phyloP scores from a whole-genome alignment of 2,113 vertebrate genomes.

The Eurystomus gularis region DNA sequence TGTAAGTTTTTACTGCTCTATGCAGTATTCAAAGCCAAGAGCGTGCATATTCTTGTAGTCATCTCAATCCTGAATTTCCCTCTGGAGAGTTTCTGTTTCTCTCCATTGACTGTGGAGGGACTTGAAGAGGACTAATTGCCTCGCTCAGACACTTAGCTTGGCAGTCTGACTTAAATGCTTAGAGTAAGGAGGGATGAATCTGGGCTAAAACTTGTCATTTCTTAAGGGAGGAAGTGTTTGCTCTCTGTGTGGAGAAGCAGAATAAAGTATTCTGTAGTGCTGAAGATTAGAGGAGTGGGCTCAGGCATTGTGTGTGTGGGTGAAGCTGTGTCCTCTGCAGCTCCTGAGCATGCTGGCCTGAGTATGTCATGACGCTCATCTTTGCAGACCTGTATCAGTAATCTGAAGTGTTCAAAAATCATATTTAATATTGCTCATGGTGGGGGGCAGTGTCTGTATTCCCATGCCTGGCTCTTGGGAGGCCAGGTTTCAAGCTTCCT shows the following conservation, averaged over 20 bases:
- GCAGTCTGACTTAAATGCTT: not conserved
- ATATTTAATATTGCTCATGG: not conserved
- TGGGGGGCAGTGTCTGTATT: not conserved
- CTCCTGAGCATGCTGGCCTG: not conserved
- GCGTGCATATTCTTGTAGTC: not conserved
- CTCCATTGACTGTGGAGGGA: not conserved
- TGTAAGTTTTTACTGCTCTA: constrained; percentile 40
- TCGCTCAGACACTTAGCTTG: not conserved
- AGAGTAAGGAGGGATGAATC: not conserved
- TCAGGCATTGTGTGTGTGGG: rapidly evolving
- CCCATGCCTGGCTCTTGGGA: not conserved
- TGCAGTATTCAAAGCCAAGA: constrained; percentile 13
- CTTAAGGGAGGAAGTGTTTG: not conserved
- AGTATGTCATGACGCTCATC: not conserved
- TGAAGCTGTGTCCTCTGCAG: not conserved
- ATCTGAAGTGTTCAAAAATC: no score
- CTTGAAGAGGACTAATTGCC: not conserved
- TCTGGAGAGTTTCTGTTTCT: not conserved
- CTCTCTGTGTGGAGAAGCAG: not conserved
- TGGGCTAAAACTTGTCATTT: not conserved
- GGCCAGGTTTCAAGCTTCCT: not conserved
- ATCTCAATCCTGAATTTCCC: not conserved
- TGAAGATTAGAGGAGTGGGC: not conserved
- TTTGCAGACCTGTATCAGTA: not conserved
- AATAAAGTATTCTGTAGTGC: not conserved